phyloP scores from a whole-genome alignment of 2,888 invertebrate genomes.

The Cordilura impudica region DNA sequence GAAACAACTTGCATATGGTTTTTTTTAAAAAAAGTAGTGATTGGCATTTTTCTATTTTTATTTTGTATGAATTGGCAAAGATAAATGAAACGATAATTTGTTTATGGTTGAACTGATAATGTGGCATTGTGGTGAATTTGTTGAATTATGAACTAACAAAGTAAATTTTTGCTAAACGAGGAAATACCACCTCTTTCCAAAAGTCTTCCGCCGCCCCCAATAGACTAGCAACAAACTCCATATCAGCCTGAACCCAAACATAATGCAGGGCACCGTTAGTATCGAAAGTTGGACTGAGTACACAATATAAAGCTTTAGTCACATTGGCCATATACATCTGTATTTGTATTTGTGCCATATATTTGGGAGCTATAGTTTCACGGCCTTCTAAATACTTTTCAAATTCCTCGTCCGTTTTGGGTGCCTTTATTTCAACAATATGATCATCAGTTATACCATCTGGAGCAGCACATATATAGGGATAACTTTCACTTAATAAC shows the following conservation, averaged over 20 bases:
- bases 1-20: neutral
- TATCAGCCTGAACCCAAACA: slow-evolving; percentile 77
- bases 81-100: slow-evolving; percentile 9
- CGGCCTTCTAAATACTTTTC: slow-evolving; percentile 76
- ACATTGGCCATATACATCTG: slow-evolving; percentile 78
- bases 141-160: slow-evolving; percentile 54
- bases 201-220: slow-evolving; percentile 75
- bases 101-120: neutral
- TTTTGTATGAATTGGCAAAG: slow-evolving; percentile 7
- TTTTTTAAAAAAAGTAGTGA: neutral
- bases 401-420: slow-evolving; percentile 77
- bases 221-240: slow-evolving; percentile 74
- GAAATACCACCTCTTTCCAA: slow-evolving; percentile 75
- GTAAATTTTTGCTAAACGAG: slow-evolving; percentile 73
- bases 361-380: slow-evolving; percentile 76
- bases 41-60: slow-evolving; percentile 23
- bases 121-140: neutral
- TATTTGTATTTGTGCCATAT: slow-evolving; percentile 77
- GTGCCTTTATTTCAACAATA: slow-evolving; percentile 77
- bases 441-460: slow-evolving; percentile 77
- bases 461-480: slow-evolving; percentile 75
- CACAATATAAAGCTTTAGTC: slow-evolving; percentile 76
- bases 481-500: slow-evolving; percentile 73
- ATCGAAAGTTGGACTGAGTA: slow-evolving; percentile 76
- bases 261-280: slow-evolving; percentile 76